Evolutionary conservation across 2,113 vertebrate species (phyloP), one percentile per base, ranked within the genome.

Genomic region (Mirounga angustirostris): DNA sequence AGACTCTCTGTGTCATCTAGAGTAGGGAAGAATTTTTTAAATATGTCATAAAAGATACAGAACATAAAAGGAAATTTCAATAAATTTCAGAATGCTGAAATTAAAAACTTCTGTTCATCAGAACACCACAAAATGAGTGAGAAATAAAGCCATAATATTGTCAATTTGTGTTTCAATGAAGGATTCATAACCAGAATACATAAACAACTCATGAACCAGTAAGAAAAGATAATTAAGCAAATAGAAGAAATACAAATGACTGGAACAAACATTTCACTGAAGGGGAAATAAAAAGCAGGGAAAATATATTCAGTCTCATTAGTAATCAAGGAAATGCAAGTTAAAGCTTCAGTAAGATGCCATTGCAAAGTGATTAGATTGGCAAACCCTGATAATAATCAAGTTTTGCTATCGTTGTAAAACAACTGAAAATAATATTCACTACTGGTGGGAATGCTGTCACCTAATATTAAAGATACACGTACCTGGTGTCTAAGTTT

Each of bases 31-130:
- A 56, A 40, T 73, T 83, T 83, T 69, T 14, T 43, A 94, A 79
- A 79, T 58, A 52, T 87, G 50, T 56, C 50, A 36, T 36, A 63
- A 58, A 83, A 79, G 63, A 2, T 58, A 33, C 0, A 73, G 22
- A 80, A 58, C 12, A 84, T 18, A 40, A 33, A 83, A 1, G 24
- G 22, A 52, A 88, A 61, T n/a, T 7, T 88, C n/a, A 92, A 1
- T 58, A 40, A 65, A 15, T 89, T 82, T 65, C 16, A 94, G 24
- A 94, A n/a, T 91, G 22, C 18, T 78, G 36, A 54, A 79, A 54
- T 50, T n/a, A 54, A 71, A 46, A 86, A 89, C 40, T 89, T 94
- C 73, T 91, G 14, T 94, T 96, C 30, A 80, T 52, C 65, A 80
- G 65, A 92, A 80, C 16, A 54, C 19, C 11, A 81, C 21, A 80